Conservation (phyloP, 2,113 vertebrate genomes). For the Leptocoma aspasia region DNA sequence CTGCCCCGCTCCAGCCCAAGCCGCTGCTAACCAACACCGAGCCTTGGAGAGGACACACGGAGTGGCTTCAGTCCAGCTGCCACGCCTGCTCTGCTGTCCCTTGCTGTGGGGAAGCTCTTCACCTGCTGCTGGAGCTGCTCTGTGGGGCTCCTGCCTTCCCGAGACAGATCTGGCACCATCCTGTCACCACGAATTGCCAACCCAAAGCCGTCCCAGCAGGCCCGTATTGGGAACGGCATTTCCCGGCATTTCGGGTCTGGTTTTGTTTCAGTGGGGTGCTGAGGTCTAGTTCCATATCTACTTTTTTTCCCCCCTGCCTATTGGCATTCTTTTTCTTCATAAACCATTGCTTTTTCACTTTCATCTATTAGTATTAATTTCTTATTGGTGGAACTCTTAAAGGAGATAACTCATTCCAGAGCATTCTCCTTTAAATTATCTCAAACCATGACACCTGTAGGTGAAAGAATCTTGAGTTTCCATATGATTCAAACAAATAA, state of each 20-base stretch:
- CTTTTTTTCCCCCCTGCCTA: fast-evolving
- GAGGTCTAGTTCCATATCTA: background rate
- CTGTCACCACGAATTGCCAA: background rate
- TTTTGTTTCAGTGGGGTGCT: background rate
- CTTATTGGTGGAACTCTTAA: background rate
- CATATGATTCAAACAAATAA: background rate
- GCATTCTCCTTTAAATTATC: background rate
- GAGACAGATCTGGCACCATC: background rate
- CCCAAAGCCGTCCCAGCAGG: background rate
- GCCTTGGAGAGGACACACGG: background rate
- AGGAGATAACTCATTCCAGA: background rate
- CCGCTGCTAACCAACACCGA: background rate
- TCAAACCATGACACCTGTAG: background rate
- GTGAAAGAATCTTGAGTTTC: background rate
- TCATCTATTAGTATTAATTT: background rate
- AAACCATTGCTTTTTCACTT: background rate
- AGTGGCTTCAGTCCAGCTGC: background rate
- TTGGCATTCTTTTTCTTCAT: background rate
- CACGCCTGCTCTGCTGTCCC: background rate
- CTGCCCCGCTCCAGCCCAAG: background rate
- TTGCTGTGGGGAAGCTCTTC: background rate
- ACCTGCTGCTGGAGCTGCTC: background rate
- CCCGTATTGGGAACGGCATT: fast-evolving
- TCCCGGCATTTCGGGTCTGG: background rate
- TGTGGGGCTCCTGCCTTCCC: background rate